Conservation (phyloP, 1,140 invertebrate species). For the Samia ricini region DNA sequence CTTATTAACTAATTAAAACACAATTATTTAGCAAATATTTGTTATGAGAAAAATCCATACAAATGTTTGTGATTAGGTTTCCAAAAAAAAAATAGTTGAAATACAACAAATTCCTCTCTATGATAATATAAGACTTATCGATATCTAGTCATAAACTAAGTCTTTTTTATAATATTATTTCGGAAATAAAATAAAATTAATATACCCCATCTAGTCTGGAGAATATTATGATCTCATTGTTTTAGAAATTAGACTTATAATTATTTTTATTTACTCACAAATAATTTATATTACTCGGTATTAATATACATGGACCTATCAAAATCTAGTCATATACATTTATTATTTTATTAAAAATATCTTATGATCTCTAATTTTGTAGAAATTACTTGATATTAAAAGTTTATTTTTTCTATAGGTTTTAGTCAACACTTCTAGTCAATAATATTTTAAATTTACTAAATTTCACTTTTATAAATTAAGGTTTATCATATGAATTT, state of each 20-base stretch:
- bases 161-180: not conserved
- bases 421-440: slow-evolving; percentile 14
- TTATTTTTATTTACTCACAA: not conserved
- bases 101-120: too few species aligned
- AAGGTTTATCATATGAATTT: not conserved
- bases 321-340: not conserved
- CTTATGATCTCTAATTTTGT: not conserved
- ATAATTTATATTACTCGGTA: not conserved
- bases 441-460: not conserved
- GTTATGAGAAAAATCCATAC: too few species aligned
- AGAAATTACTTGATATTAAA: not conserved
- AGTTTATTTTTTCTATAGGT: not conserved
- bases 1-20: too few species aligned
- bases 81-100: too few species aligned
- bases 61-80: too few species aligned
- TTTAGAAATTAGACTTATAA: not conserved
- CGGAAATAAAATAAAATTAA: not conserved
- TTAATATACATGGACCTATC: not conserved
- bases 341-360: not conserved
- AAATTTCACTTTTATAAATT: not conserved
- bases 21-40: too few species aligned
- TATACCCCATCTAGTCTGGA: slow-evolving; percentile 17
- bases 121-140: too few species aligned
- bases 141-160: not conserved
- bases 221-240: not conserved